Evolutionary conservation across 2,888 invertebrate genomes (phyloP).

Genomic region (Ophraella communa): DNA sequence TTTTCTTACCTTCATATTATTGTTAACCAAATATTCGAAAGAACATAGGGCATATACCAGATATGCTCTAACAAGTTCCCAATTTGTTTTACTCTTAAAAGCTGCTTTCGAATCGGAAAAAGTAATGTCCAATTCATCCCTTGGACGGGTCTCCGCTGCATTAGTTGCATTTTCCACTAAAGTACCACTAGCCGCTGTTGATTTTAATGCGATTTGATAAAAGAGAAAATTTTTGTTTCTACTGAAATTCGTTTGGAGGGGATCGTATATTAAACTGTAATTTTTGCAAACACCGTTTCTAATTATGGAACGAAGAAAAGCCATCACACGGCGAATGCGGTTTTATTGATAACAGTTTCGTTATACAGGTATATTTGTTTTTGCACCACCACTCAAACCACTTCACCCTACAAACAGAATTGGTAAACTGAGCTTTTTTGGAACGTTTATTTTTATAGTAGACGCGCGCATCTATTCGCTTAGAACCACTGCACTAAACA

Average conservation of each 20-base stretch:
- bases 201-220: conserved; percentile 54
- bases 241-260: conserved; percentile 46
- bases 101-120: conserved; percentile 91
- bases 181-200: conserved; percentile 65
- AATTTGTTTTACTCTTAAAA: conserved; percentile 94
- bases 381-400: conserved; percentile 5
- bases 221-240: conserved; percentile 45
- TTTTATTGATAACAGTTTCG: conserved; percentile 16
- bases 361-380: conserved; percentile 15
- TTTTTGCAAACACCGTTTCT: conserved; percentile 58
- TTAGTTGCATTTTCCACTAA: conserved; percentile 35
- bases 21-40: conserved; percentile 84
- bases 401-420: conserved; percentile 1
- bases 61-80: conserved; percentile 88
- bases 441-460: conserved; percentile 15
- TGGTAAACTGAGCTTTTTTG: conserved; percentile 5
- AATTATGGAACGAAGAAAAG: conserved; percentile 61
- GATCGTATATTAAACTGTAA: conserved; percentile 54
- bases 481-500: conserved; percentile 1
- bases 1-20: conserved; percentile 87
- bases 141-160: conserved; percentile 39
- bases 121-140: conserved; percentile 71
- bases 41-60: conserved; percentile 92
- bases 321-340: conserved; percentile 52
- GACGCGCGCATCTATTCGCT: conserved; percentile 16